Evolutionary conservation across 2,113 vertebrate genomes (phyloP).

Genomic region (Amphiprion ocellaris): DNA sequence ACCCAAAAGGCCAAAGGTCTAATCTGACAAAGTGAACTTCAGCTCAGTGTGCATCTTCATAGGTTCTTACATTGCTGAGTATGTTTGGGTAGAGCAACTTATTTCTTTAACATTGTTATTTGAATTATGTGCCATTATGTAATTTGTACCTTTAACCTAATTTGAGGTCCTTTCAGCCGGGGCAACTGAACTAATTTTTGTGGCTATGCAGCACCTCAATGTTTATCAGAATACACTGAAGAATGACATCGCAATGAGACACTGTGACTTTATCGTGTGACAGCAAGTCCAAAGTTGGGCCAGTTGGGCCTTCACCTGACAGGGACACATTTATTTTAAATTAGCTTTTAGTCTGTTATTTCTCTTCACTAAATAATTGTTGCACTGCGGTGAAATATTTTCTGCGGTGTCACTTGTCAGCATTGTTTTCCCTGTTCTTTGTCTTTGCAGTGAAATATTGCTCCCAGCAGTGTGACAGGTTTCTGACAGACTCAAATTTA

Average conservation of each 20-base stretch:
- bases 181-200: not conserved
- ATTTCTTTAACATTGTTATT: not conserved
- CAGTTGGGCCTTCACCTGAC: not conserved
- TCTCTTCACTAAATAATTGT: conserved; percentile 22
- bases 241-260: not conserved
- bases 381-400: conserved; percentile 18
- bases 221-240: not conserved
- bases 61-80: no score
- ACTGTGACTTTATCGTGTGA: no score
- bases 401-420: conserved; percentile 26
- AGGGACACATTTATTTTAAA: not conserved
- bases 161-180: not conserved
- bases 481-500: conserved; percentile 30
- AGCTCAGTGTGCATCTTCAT: no score
- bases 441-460: conserved; percentile 28
- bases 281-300: not conserved
- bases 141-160: not conserved
- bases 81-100: no score
- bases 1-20: no score
- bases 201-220: not conserved
- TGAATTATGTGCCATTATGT: not conserved
- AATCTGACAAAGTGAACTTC: no score
- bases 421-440: conserved; percentile 40
- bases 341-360: not conserved
- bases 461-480: conserved; percentile 27